Evolutionary conservation across 2,113 vertebrate genomes (phyloP), one percentile per base, ranked within the genome.

Genomic region (Spizaetus ornatus): DNA sequence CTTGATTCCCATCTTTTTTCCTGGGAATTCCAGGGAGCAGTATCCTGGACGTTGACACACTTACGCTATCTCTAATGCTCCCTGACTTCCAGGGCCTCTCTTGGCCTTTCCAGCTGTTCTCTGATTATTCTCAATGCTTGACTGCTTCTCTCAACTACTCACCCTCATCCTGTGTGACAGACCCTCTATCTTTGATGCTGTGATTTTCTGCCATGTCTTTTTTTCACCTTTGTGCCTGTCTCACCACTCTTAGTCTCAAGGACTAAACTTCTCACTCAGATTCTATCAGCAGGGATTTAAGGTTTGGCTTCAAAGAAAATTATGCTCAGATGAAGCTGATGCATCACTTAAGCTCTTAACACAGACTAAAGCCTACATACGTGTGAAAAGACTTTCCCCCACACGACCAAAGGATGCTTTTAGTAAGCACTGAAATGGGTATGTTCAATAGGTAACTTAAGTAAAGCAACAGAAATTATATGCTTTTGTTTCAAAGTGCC

Each of bases 171-270:
- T 95, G 92, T 89, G 56, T 92, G 91, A 69, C 69, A 93, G 69
- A 83, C 38, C 17, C n/a, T 90, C 48, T 61, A 5, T 58, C 32
- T 94, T 67, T 84, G 80, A 84, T 72, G 47, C 36, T 82, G 38
- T 70, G 84, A 94, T 91, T 95, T 94, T 95, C 77, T 94, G 27
- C 47, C 45, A 42, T 76, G 70, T 71, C 36, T 92, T 84, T 84
- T 92, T 92, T 84, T 84, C 73, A 94, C 89, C 84, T 95, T 87
- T 91, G 40, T 70, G 36, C 53, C 84, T 96, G 94, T 91, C 78
- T 93, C 45, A 38, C 70, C 62, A 58, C 0, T 19, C 63, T 66
- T 43, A 70, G 50, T 63, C 76, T 78, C 47, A 89, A 92, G 77
- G 61, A 89, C 86, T 95, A 85, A 84, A 82, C 16, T 89, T 61